Evolutionary conservation across 2,113 vertebrate species (phyloP).

Genomic region (chimpanzee (Pan troglodytes)): DNA sequence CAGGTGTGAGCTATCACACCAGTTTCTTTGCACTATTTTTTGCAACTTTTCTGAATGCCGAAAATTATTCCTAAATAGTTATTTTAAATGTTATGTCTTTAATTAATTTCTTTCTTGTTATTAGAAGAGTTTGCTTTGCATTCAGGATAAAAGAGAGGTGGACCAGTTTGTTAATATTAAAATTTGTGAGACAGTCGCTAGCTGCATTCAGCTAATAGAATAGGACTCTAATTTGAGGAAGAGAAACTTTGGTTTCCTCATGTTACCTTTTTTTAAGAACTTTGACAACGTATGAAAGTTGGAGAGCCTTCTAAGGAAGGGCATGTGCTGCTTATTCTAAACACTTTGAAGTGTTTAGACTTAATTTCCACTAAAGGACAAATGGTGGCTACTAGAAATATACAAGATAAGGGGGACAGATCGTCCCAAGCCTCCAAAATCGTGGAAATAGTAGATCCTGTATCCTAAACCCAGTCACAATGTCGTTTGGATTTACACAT

Average conservation of each 20-base stretch:
- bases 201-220: neutral
- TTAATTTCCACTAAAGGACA: accelerated
- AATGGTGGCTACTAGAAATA: neutral
- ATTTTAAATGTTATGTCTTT: neutral
- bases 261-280: neutral
- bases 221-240: too few relatives aligned
- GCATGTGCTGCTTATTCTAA: neutral
- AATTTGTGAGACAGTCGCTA: accelerated
- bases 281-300: neutral
- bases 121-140: neutral
- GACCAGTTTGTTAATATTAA: too few relatives aligned
- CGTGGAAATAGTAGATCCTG: accelerated
- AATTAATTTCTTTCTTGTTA: neutral
- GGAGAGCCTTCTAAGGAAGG: neutral
- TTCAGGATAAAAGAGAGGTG: accelerated
- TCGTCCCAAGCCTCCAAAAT: too few relatives aligned
- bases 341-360: too few relatives aligned
- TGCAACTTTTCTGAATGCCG: neutral
- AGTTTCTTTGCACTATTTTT: neutral
- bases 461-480: too few relatives aligned
- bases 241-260: neutral
- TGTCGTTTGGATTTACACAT: neutral
- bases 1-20: neutral
- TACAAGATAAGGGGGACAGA: accelerated
- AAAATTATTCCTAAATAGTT: neutral